Evolutionary conservation across 2,888 invertebrate genomes (phyloP).

Genomic region (Pterostichus niger): DNA sequence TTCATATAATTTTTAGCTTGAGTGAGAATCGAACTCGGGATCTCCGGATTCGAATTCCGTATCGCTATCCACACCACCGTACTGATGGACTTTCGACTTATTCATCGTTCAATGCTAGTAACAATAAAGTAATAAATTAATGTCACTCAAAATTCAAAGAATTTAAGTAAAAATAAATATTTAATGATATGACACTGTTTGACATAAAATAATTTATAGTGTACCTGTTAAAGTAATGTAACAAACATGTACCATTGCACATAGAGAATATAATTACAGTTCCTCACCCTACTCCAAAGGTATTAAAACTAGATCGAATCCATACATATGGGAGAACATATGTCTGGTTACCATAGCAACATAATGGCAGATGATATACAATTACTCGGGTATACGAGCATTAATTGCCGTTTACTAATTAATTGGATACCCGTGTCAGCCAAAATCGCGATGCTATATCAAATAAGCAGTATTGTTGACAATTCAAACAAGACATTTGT

Average conservation of each 20-base stretch:
- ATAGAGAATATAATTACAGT: background rate
- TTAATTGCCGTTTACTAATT: slow-evolving; percentile 57
- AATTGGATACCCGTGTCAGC: slow-evolving; percentile 54
- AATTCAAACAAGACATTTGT: background rate
- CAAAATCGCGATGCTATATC: slow-evolving; percentile 23
- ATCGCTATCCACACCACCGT: too few species aligned
- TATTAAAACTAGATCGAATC: slow-evolving; percentile 44
- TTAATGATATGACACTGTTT: too few species aligned
- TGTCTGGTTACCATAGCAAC: slow-evolving; percentile 55
- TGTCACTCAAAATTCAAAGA: too few species aligned
- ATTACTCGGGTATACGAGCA: slow-evolving; percentile 45
- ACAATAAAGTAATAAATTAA: too few species aligned
- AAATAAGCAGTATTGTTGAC: slow-evolving; percentile 41
- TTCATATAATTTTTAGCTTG: too few species aligned
- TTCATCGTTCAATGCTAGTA: too few species aligned
- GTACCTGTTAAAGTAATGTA: background rate
- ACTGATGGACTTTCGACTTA: too few species aligned
- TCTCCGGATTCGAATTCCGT: too few species aligned
- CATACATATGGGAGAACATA: slow-evolving; percentile 41
- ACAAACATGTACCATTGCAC: background rate
- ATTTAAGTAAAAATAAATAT: too few species aligned
- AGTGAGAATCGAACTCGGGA: too few species aligned
- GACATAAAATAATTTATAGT: too few species aligned
- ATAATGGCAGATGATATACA: slow-evolving; percentile 53
- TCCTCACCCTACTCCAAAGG: background rate